Conservation (phyloP, 2,888 invertebrate species). For the Sericinus montela region DNA sequence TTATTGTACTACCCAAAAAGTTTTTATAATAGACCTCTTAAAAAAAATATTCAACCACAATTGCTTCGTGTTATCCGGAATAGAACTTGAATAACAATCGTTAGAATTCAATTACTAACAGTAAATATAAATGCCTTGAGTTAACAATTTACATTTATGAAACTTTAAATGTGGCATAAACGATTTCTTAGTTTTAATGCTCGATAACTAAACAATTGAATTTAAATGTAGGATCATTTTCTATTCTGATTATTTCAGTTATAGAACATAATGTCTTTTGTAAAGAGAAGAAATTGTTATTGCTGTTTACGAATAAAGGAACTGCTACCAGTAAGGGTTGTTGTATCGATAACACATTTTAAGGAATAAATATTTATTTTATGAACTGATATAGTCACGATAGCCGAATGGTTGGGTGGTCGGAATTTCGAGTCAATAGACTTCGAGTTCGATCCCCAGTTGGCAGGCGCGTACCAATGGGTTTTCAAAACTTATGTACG, state of each 20-base stretch:
- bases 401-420: no score
- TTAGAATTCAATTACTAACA: conserved; percentile 13
- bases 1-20: not conserved
- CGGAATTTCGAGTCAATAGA: no score
- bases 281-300: conserved; percentile 4
- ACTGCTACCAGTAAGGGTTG: no score
- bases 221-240: conserved; percentile 6
- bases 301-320: conserved; percentile 4
- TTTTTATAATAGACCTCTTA: no score
- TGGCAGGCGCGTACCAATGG: no score
- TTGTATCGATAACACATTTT: no score
- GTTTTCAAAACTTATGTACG: no score
- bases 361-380: no score
- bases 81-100: not conserved
- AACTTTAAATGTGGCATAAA: conserved; percentile 6
- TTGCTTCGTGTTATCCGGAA: not conserved
- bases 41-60: not conserved
- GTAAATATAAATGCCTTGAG: conserved; percentile 18
- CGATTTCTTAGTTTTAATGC: conserved; percentile 14
- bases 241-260: conserved; percentile 9
- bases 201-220: conserved; percentile 12
- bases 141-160: conserved; percentile 18
- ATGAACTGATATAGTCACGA: no score
- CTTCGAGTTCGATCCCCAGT: no score
- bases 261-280: conserved; percentile 10